Base-by-base conservation (phyloP, 2,797 vertebrate genomes). In the Crocodylus rhombifer region DNA sequence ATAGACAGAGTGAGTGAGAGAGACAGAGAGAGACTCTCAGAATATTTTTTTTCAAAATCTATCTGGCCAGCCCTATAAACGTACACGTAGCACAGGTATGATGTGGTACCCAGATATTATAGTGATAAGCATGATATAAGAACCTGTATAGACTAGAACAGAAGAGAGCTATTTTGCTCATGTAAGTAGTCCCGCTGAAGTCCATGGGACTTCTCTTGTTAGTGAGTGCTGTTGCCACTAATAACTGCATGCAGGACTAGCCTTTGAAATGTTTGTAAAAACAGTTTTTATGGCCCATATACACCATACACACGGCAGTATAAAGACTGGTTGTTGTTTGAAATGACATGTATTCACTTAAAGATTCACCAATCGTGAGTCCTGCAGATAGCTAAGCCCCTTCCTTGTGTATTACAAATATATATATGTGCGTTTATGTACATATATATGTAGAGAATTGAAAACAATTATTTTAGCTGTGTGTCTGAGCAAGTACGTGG, bases 1-100 rank as follows among this genome's bases (percentile, higher is more conserved):
- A 0, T 20, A 36, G n/a, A 2, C 0, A 0, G 60, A 3, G 25
- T 8, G 42, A 42, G 42, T 7, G 7, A 42, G 42, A 42, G 42
- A 42, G 42, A 42, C 33, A 36, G 55, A n/a, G 88, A 83, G 57
- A 12, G 63, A 73, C 3, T 13, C 51, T 57, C 17, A 5, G 14
- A 5, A 65, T 20, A 11, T 14, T 36, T 75, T 30, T 69, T 10
- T 69, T 36, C 65, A 33, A 71, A 71, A 71, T 18, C 33, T 20
- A 3, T 36, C 5, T 71, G 67, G 18, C 23, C 20, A 36, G 23
- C 20, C 33, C 55, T 61, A 12, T 25, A n/a, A 33, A 55, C 0
- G 0, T 0, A 56, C 74, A 12, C 21, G 20, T 1, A 92, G 57
- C 65, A 1, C 16, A 15, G 64, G 75, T 79, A 56, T 87, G 84